phyloP scores from a whole-genome alignment of 2,113 vertebrate species.

The Epinephelus fuscoguttatus region DNA sequence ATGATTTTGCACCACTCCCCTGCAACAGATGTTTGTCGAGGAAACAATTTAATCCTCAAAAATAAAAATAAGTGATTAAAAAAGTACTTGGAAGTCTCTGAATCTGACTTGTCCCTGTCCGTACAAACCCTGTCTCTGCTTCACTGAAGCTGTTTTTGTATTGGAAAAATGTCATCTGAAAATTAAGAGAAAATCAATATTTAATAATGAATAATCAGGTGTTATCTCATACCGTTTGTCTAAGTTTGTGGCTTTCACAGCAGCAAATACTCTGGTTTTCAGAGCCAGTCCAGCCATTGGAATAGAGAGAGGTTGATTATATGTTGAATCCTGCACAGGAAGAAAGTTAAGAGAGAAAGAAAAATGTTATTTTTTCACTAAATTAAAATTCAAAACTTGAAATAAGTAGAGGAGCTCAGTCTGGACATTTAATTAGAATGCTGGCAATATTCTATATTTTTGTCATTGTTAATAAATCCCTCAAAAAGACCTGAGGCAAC shows the following conservation, averaged over 20 bases:
- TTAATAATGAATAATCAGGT: not conserved
- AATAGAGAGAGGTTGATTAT: conserved; percentile 91
- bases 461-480: not conserved
- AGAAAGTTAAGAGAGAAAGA: not conserved
- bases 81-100: no score
- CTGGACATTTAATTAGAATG: not conserved
- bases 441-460: not conserved
- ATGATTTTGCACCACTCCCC: no score
- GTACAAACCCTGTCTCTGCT: not conserved
- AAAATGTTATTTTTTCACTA: not conserved
- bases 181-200: not conserved
- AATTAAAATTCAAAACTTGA: not conserved
- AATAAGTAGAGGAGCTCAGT: not conserved
- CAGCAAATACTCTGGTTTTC: conserved; percentile 98
- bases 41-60: no score
- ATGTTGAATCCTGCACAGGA: conserved; percentile 91
- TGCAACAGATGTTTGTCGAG: no score
- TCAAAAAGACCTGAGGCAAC: not conserved
- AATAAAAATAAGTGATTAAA: no score
- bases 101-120: no score
- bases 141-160: not conserved
- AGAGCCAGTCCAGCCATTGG: conserved; percentile 92
- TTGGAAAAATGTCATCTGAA: no score
- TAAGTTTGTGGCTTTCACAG: conserved; percentile 95
- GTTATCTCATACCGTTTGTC: conserved; percentile 90